Evolutionary conservation across 2,113 vertebrate species (phyloP), one percentile per base, ranked within the genome.

Genomic region (Narcine bancroftii): DNA sequence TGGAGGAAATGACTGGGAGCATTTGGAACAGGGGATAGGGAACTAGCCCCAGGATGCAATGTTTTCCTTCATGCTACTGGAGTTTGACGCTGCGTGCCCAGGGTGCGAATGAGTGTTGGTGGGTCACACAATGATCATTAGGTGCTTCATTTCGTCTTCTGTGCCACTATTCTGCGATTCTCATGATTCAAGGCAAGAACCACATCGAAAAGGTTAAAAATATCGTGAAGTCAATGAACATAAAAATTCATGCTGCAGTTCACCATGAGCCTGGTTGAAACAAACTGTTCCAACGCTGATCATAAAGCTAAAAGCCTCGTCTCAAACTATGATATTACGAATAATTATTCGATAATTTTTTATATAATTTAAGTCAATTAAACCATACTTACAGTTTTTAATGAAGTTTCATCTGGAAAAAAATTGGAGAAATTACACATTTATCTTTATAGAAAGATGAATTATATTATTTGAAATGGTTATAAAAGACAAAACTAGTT

Each of bases 341-440:
- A 60, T 19, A 60, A 24, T 85, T 56, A 85, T 17, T 56, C 53
- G 60, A 29, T 85, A 50, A 9, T 7, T 50, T 9, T n/a, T 87
- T 63, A 24, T 63, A 60, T 63, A 36, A 21, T 36, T 21, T 19
- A 85, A 60, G 53, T 87, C 17, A 87, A 36, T 60, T 60, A 85
- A n/a, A 45, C 36, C 60, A 89, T 91, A 91, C 89, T 91, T 91
- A 91, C 89, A 69, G 63, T 24, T 91, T 91, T 91, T 69, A 66
- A 69, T 66, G 65, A 71, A 29, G 89, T 47, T 33, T 69, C 65
- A 47, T 91, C 89, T 91, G 89, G 63, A 91, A 91, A 69, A 39
- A 33, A 91, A 87, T 91, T 91, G 36, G 63, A 91, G 39, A 71
- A 69, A 69, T 89, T 47, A 91, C 42, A 69, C 0, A 15, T 91